phyloP scores from a whole-genome alignment of 2,797 vertebrate species.

The Sebastes minor region DNA sequence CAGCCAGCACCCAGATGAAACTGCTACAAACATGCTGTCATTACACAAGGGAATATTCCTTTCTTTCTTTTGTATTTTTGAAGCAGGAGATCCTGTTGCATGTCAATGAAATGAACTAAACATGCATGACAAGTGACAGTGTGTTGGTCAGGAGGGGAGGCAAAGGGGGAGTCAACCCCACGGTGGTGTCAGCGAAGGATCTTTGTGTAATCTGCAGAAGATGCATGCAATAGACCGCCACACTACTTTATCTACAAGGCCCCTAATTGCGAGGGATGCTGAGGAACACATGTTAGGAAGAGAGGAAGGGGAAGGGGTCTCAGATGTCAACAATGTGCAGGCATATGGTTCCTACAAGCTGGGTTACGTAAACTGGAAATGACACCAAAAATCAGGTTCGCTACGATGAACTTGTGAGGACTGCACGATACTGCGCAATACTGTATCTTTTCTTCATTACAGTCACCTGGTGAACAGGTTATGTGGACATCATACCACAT shows the following conservation, averaged over 20 bases:
- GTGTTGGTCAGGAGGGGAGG: constrained; percentile 33
- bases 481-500: not conserved
- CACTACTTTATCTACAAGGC: constrained; percentile 68
- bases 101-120: constrained; percentile 71
- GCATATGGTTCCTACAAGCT: constrained; percentile 66
- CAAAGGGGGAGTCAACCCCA: constrained; percentile 39
- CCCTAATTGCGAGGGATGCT: constrained; percentile 72
- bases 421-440: not conserved
- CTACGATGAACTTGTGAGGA: constrained; percentile 2
- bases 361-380: constrained; percentile 54
- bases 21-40: constrained; percentile 54
- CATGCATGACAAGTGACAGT: constrained; percentile 68
- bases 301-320: constrained; percentile 77
- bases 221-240: constrained; percentile 46
- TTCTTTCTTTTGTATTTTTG: constrained; percentile 6
- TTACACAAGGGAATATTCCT: constrained; percentile 41
- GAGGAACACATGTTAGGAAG: constrained; percentile 77
- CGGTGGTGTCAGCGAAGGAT: constrained; percentile 58
- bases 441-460: not conserved
- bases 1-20: constrained; percentile 28
- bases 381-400: constrained; percentile 45
- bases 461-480: not conserved
- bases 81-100: constrained; percentile 60
- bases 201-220: constrained; percentile 69
- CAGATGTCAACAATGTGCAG: constrained; percentile 65